These are phyloP conservation scores for Cataglyphis rosenhaueri DNA, from an alignment of 2,888 invertebrate genomes.

Conservation along the genomic window DNA sequence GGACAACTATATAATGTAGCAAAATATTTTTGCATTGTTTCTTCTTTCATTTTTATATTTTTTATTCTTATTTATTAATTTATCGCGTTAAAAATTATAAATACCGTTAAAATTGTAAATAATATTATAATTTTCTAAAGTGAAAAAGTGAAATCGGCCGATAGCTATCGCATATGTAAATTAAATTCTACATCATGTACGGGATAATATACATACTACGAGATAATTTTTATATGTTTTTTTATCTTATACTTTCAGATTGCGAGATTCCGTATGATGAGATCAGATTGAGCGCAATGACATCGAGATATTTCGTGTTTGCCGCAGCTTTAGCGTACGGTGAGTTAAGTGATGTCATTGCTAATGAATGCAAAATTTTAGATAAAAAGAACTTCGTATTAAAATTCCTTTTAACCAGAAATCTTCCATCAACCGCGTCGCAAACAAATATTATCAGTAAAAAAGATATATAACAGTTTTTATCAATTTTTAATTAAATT, in stretches of 20 bases:
- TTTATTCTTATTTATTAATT: background rate
- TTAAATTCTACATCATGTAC: background rate
- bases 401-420: background rate
- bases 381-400: background rate
- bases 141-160: background rate
- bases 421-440: background rate
- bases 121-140: background rate
- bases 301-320: constrained; percentile 76
- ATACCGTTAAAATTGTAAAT: background rate
- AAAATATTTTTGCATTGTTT: background rate
- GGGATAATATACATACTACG: background rate
- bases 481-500: background rate
- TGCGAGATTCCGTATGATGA: constrained; percentile 79
- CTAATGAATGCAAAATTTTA: constrained; percentile 19
- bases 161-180: background rate
- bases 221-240: background rate
- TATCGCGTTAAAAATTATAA: background rate
- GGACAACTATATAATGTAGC: background rate
- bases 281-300: constrained; percentile 79
- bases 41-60: background rate
- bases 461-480: background rate
- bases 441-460: background rate
- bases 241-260: constrained; percentile 75
- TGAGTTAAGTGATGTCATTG: constrained; percentile 63
- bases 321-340: constrained; percentile 78